A percentile compares a stretch with the other conserved stretches of the same genome.
phyloP scores from a whole-genome alignment of 2,113 vertebrate genomes.

The Cygnus atratus region DNA sequence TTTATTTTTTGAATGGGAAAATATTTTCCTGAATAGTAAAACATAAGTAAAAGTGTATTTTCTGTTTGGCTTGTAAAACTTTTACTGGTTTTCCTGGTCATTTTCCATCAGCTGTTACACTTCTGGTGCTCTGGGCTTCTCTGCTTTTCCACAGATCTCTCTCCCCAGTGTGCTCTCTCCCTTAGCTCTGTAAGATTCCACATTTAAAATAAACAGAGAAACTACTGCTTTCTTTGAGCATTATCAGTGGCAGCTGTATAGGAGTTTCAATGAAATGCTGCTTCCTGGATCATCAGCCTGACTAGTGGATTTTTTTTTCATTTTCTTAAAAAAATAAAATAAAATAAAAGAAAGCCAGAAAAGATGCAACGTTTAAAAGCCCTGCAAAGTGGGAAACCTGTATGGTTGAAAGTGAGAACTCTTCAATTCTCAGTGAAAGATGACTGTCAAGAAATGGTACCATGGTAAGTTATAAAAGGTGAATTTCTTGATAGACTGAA shows the following conservation, averaged over 20 bases:
- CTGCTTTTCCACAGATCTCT: not conserved
- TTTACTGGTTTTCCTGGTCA: not conserved
- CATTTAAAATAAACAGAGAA: not conserved
- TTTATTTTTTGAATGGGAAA: not conserved
- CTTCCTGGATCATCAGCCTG: not conserved
- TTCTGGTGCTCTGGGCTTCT: not conserved
- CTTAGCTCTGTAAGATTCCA: not conserved
- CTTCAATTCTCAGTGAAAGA: not conserved
- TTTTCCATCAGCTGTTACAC: not conserved
- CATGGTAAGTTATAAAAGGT: not conserved
- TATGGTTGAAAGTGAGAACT: not conserved
- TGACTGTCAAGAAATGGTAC: not conserved
- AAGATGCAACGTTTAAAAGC: not conserved
- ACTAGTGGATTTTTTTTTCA: not conserved
- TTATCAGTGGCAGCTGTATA: not conserved
- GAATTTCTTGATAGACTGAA: not conserved
- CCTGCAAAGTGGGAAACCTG: not conserved
- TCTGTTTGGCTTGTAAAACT: not conserved
- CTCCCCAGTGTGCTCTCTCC: not conserved
- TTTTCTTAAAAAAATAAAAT: not conserved
- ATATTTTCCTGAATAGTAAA: not conserved
- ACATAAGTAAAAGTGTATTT: not conserved
- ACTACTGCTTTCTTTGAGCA: not conserved
- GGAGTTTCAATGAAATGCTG: not conserved
- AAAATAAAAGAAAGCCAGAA: conserved; percentile 11